These are phyloP conservation scores for Pionites leucogaster DNA, from an alignment of 2,113 vertebrate genomes.

Conservation along the genomic window DNA sequence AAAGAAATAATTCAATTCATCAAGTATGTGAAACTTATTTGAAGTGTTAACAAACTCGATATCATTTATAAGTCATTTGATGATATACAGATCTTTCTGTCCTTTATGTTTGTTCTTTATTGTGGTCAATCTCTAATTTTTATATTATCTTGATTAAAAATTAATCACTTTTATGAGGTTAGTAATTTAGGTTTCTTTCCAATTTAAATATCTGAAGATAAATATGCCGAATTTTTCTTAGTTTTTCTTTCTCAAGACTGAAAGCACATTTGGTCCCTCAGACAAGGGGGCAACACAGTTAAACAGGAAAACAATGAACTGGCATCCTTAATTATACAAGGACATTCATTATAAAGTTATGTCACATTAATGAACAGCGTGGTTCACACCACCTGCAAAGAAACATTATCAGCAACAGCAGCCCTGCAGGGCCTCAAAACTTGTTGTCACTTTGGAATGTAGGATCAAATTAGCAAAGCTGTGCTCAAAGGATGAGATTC, in stretches of 20 bases:
- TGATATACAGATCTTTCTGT: not conserved
- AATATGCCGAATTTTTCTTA: not conserved
- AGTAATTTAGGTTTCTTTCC: not conserved
- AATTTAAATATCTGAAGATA: not conserved
- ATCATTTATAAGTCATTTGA: not conserved
- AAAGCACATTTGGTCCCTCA: not conserved
- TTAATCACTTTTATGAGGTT: not conserved
- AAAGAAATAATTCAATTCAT: not conserved
- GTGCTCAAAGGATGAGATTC: conserved; percentile 69
- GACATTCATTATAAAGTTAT: conserved; percentile 35
- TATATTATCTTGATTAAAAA: not conserved
- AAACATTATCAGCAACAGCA: conserved; percentile 60
- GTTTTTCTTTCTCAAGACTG: not conserved
- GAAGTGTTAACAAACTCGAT: not conserved
- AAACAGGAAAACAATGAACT: not conserved
- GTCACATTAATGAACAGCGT: conserved; percentile 24
- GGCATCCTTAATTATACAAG: not conserved
- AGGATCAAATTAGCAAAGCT: conserved; percentile 71
- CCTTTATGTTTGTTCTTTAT: not conserved
- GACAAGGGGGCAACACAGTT: not conserved
- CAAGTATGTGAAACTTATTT: not conserved
- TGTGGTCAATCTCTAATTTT: not conserved
- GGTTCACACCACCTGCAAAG: not conserved
- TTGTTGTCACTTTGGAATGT: conserved; percentile 45
- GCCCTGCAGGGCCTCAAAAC: conserved; percentile 51